These are phyloP conservation scores for Drosophila tropicalis DNA, from an alignment of 1,140 invertebrate species.

Conservation along the genomic window DNA sequence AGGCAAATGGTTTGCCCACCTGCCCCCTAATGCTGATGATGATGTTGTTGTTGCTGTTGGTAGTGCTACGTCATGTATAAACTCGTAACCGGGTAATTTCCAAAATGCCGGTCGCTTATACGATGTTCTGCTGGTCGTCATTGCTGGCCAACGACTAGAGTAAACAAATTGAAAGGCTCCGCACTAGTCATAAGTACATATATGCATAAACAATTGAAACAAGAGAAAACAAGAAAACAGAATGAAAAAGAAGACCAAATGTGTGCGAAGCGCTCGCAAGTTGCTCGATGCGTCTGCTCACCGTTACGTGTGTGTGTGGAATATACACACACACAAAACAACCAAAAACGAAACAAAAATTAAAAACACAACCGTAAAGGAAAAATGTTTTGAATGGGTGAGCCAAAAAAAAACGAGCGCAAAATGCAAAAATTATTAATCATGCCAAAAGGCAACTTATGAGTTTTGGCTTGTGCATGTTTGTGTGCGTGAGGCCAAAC, in stretches of 20 bases:
- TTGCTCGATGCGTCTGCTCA: constrained; percentile 66
- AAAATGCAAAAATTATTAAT: constrained; percentile 35
- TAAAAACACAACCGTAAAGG: constrained; percentile 14
- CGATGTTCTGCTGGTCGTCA: constrained; percentile 81
- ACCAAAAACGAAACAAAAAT: constrained; percentile 40
- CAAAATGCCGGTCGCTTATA: constrained; percentile 87
- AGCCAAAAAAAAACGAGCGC: constrained; percentile 17
- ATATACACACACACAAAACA: constrained; percentile 39
- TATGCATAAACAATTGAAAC: constrained; percentile 56
- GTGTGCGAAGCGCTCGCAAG: constrained; percentile 30
- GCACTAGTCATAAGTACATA: constrained; percentile 43
- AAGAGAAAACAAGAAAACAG: constrained; percentile 2
- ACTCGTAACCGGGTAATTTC: constrained; percentile 84
- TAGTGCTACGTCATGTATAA: constrained; percentile 31
- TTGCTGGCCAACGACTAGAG: constrained; percentile 74
- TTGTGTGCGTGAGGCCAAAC: neutral
- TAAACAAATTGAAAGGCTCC: constrained; percentile 70
- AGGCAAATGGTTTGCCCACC: neutral
- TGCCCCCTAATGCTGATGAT: neutral
- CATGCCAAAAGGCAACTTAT: constrained; percentile 20
- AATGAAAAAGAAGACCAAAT: constrained; percentile 2
- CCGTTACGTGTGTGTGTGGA: constrained; percentile 53
- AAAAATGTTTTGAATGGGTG: neutral
- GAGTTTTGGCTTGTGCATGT: constrained; percentile 1
- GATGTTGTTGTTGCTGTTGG: constrained; percentile 7